Percentiles rank a stretch among this genome's conserved stretches.
Evolutionary conservation across 2,113 vertebrate genomes (phyloP).

Genomic region (Peromyscus polionotus): DNA sequence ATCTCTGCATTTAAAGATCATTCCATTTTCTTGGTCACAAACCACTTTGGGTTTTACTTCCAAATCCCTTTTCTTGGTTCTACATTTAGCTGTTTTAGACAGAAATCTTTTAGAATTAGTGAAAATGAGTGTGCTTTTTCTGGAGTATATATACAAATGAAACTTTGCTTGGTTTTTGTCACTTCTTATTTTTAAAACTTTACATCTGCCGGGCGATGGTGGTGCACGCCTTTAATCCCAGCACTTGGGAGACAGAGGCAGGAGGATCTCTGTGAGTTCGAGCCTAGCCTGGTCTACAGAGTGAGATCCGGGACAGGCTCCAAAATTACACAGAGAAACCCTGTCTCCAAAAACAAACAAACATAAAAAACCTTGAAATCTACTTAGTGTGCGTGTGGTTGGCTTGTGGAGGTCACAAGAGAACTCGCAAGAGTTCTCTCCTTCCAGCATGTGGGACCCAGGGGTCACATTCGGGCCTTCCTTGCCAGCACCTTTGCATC

Average conservation of each 20-base stretch:
- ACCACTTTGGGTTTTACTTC: background rate
- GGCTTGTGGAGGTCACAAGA: background rate
- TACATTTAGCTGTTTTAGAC: background rate
- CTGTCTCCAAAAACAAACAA: too few relatives aligned
- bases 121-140: background rate
- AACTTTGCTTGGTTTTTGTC: slow-evolving; percentile 21
- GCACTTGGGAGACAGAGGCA: too few relatives aligned
- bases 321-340: too few relatives aligned
- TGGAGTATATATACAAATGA: slow-evolving; percentile 13
- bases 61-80: slow-evolving; percentile 4
- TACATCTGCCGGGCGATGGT: background rate
- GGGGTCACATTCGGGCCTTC: background rate
- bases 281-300: too few relatives aligned
- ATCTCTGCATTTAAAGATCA: slow-evolving; percentile 58
- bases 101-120: slow-evolving; percentile 12
- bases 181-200: background rate
- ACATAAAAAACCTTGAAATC: too few relatives aligned
- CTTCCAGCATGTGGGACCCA: background rate
- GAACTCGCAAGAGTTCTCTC: background rate
- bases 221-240: too few relatives aligned
- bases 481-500: background rate
- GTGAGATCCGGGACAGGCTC: too few relatives aligned
- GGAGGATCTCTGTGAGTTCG: too few relatives aligned
- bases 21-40: background rate
- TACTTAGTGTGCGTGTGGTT: background rate